These are phyloP conservation scores for Paralvinella palmiformis DNA, from an alignment of 1,140 invertebrate species.

Conservation along the genomic window DNA sequence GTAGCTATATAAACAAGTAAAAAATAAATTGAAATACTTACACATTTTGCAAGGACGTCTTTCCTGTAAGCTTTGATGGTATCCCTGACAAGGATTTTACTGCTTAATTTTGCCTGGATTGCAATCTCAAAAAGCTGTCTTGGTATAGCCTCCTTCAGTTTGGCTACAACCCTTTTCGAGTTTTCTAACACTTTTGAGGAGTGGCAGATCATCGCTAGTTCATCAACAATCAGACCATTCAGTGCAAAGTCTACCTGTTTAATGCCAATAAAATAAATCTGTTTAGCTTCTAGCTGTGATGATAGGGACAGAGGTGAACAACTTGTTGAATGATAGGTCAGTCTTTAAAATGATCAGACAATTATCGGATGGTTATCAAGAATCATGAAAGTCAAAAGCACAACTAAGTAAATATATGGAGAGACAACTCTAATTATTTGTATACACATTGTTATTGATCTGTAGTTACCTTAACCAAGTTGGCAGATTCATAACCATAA, in stretches of 20 bases:
- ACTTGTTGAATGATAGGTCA: no score
- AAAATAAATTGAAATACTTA: no score
- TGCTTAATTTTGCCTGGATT: constrained; percentile 79
- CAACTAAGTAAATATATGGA: no score
- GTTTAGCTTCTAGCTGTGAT: no score
- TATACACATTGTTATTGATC: no score
- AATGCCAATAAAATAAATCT: no score
- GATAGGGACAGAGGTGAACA: no score
- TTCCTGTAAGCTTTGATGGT: constrained; percentile 81
- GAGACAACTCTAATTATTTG: no score
- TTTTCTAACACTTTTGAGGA: constrained; percentile 59
- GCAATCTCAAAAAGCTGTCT: constrained; percentile 78
- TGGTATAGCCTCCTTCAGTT: constrained; percentile 82
- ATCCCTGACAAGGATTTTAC: constrained; percentile 78
- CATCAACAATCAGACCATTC: constrained; percentile 77
- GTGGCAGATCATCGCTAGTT: constrained; percentile 81
- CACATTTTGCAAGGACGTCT: constrained; percentile 88
- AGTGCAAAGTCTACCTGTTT: constrained; percentile 71
- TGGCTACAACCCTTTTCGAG: constrained; percentile 66
- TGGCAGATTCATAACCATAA: constrained; percentile 67
- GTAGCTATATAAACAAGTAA: no score
- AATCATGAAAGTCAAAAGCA: no score
- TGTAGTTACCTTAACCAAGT: constrained; percentile 73
- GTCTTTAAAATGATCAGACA: no score
- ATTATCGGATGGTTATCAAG: no score